A percentile compares a stretch with the other conserved stretches of the same genome.
phyloP scores from a whole-genome alignment of 2,797 vertebrate species.

The Gallinago nigripennis region DNA sequence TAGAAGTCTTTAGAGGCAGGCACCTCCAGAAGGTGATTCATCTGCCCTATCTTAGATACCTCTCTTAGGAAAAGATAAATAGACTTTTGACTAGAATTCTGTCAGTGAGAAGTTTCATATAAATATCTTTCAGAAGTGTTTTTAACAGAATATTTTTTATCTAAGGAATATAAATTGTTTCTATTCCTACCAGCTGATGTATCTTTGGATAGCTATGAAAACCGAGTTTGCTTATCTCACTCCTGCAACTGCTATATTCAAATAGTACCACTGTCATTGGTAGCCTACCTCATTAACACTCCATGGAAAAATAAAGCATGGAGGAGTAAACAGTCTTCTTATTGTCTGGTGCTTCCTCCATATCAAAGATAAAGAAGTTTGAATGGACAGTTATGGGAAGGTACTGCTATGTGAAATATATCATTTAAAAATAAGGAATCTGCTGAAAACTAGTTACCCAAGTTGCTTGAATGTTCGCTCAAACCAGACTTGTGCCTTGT shows the following conservation, averaged over 20 bases:
- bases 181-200: conserved; percentile 17
- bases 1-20: conserved; percentile 44
- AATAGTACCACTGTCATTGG: not conserved
- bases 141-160: conserved; percentile 62
- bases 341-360: not conserved
- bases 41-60: conserved; percentile 43
- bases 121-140: conserved; percentile 56
- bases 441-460: not conserved
- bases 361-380: not conserved
- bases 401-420: not conserved
- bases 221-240: conserved; percentile 15
- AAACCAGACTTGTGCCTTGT: not conserved
- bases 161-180: conserved; percentile 56
- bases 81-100: conserved; percentile 56
- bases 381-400: not conserved
- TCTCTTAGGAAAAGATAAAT: conserved; percentile 59
- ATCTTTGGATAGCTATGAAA: not conserved
- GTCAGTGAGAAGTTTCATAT: conserved; percentile 48
- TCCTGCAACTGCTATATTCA: not conserved
- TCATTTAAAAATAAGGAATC: not conserved
- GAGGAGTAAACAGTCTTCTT: not conserved
- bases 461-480: not conserved
- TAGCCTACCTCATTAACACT: not conserved
- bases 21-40: conserved; percentile 53
- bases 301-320: not conserved